Evolutionary conservation across 2,113 vertebrate genomes (phyloP), one percentile per base, ranked within the genome.

Genomic region (western clawed frog (Xenopus tropicalis)): DNA sequence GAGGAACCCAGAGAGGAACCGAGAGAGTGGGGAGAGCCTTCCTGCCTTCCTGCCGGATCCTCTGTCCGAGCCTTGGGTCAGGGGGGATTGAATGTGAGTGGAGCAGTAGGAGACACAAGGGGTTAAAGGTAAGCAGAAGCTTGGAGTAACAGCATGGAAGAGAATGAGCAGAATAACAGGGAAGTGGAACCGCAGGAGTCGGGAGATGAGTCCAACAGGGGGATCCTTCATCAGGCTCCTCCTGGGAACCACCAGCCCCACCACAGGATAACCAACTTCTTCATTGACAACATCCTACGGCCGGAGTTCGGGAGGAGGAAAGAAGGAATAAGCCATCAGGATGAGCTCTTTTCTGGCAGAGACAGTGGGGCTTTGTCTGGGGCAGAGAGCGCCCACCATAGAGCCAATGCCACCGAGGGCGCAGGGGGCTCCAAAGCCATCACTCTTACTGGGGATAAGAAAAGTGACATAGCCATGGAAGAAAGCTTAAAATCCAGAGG

Each of bases 231-330:
- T 57, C 94, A 90, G 78, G 90, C 89, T 58, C 94, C 93, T 3
- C 93, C 93, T 3, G 95, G 92, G 63, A 93, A 94, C 87, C 90
- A 84, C 81, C 89, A 85, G 83, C 91, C 89, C 79, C 91, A 77
- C 78, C 95, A 95, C 81, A 89, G 95, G 80, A 86, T 98, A 86
- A 98, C 95, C 83, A 98, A 98, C 92, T 98, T 98, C 85, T 98
- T 98, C 88, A 98, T 98, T 84, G 95, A 97, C 86, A 96, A 98
- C 86, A 98, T 98, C 85, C 82, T 97, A 65, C 90, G 94, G 78
- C 95, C 95, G 37, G 95, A 98, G 84, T 98, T 98, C 80, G 95
- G 95, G 20, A 88, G 92, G 72, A 92, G 90, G 80, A 95, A 96
- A 80, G 95, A 95, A 63, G 82, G 84, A 1, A 88, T 84, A 4